A percentile compares a stretch with the other conserved stretches of the same genome.
phyloP scores from a whole-genome alignment of 1,140 invertebrate genomes.

The Medauroidea extradentata region DNA sequence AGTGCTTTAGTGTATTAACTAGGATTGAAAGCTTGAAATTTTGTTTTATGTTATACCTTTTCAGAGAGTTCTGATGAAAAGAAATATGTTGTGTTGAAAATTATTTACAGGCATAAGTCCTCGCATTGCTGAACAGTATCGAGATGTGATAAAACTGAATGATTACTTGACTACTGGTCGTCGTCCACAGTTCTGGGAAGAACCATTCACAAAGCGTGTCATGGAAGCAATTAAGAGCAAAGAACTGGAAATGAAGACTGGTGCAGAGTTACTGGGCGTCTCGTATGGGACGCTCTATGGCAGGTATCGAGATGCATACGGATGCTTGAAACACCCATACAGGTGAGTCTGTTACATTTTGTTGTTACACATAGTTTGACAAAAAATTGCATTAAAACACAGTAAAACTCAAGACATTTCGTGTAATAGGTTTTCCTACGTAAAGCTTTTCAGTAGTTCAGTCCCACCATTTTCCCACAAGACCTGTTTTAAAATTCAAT shows the following conservation, averaged over 20 bases:
- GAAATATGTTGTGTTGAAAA: too few species aligned
- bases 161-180: slow-evolving; percentile 81
- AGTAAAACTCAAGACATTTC: too few species aligned
- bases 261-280: slow-evolving; percentile 80
- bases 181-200: slow-evolving; percentile 87
- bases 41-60: too few species aligned
- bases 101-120: slow-evolving; percentile 27
- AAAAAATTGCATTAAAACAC: too few species aligned
- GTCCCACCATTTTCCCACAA: background rate
- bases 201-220: slow-evolving; percentile 71
- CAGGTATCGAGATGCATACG: slow-evolving; percentile 80
- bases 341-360: slow-evolving; percentile 53
- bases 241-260: slow-evolving; percentile 89
- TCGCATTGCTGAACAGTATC: slow-evolving; percentile 47
- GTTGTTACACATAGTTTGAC: too few species aligned
- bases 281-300: slow-evolving; percentile 87
- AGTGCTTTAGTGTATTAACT: too few species aligned
- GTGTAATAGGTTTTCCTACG: background rate
- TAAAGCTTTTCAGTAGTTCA: too few species aligned
- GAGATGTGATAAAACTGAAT: slow-evolving; percentile 81
- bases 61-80: too few species aligned
- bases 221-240: slow-evolving; percentile 87
- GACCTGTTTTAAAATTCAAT: background rate
- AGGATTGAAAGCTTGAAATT: too few species aligned
- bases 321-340: slow-evolving; percentile 75